Evolutionary conservation across 1,140 invertebrate genomes (phyloP).

Genomic region (Rhagoletis zephyria): DNA sequence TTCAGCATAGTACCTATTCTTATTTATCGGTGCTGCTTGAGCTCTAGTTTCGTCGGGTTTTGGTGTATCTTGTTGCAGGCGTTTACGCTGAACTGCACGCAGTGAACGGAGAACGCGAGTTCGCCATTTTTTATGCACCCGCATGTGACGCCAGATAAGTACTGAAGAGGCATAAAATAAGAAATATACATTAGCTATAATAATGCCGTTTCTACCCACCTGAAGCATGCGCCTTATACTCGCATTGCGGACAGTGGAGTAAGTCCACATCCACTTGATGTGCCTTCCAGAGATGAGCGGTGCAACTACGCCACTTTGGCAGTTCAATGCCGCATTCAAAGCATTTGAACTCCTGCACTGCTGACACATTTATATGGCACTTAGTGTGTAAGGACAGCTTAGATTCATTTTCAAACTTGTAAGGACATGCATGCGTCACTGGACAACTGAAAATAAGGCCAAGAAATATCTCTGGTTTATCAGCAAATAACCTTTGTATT

Average conservation of each 20-base stretch:
- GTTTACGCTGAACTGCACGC: constrained; percentile 60
- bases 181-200: neutral
- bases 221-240: constrained; percentile 76
- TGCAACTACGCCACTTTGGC: constrained; percentile 78
- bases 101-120: constrained; percentile 63
- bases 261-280: constrained; percentile 81
- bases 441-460: constrained; percentile 71
- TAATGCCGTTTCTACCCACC: constrained; percentile 65
- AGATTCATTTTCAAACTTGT: constrained; percentile 75
- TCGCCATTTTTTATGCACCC: constrained; percentile 68
- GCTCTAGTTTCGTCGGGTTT: neutral
- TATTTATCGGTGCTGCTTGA: constrained; percentile 57
- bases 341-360: constrained; percentile 74
- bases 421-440: constrained; percentile 74
- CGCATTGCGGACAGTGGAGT: constrained; percentile 78
- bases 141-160: constrained; percentile 70
- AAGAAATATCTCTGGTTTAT: neutral
- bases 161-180: constrained; percentile 55
- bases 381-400: constrained; percentile 74
- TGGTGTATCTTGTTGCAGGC: constrained; percentile 58
- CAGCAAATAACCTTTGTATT: no score
- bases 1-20: constrained; percentile 77
- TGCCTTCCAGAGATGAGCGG: constrained; percentile 80
- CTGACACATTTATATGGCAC: constrained; percentile 72
- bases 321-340: constrained; percentile 75